Evolutionary conservation across 2,888 invertebrate species (phyloP), one percentile per base, ranked within the genome.

Genomic region (Volucella zonaria): DNA sequence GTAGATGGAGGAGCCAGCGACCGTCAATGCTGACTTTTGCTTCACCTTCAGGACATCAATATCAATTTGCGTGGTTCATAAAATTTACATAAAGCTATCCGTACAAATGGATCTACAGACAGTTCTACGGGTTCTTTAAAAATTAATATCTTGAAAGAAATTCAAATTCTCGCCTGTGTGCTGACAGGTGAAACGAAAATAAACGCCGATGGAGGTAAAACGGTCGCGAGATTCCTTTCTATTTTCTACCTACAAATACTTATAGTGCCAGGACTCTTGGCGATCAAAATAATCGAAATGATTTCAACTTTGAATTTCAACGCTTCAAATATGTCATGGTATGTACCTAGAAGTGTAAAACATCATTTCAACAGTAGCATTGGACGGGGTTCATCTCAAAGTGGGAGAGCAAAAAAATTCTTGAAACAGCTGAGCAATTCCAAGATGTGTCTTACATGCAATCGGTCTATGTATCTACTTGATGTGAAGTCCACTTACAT

Each of bases 41-140:
- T 43, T 59, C 51, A 31, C n/a, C 66, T 54, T 73, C 56, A 68
- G 47, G 47, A 77, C 82, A 74, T 82, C 82, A 78, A 82, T 82
- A 64, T 78, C 82, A 78, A 82, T 82, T 82, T 78, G 68, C 40
- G 45, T 18, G 58, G 56, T 40, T 74, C 68, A 52, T 78, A 23
- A 62, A 82, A 82, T 82, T 73, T 77, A 14, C 56, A 82, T 82
- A 64, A 77, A 56, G 62, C 64, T 49, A 43, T 56, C 49, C 38
- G 14, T 52, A n/a, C 14, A 14, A 49, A 62, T 42, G 54, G 14
- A 62, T 23, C n/a, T 18, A 47, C 6, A 54, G n/a, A 15, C n/a
- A 47, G 23, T 51, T 58, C 58, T 62, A 62, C 42, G 56, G 56
- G 52, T 58, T 58, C 56, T 56, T 71, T 71, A 70, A 71, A 70